Conservation (phyloP, 92 coral and sea anemone species). For the Umimayanthus kanabou region DNA sequence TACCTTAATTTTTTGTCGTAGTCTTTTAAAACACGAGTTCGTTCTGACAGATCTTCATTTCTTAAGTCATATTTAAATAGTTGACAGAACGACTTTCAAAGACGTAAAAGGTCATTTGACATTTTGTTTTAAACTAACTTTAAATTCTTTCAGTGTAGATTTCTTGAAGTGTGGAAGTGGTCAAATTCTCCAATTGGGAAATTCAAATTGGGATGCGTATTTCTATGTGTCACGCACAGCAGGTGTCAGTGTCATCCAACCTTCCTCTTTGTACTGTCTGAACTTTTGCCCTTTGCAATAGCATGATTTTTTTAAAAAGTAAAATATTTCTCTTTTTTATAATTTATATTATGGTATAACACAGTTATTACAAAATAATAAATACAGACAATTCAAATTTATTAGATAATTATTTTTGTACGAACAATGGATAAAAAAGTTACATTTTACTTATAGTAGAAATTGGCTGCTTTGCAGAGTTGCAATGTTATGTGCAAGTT, state of each 20-base stretch:
- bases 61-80: too few relatives aligned
- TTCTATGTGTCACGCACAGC: background rate
- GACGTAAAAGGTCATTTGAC: background rate
- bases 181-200: background rate
- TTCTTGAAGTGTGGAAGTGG: background rate
- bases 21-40: background rate
- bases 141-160: background rate
- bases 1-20: background rate
- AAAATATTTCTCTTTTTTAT: background rate
- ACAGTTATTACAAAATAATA: too few relatives aligned
- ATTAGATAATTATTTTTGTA: too few relatives aligned
- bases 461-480: too few relatives aligned
- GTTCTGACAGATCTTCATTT: too few relatives aligned
- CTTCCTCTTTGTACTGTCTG: background rate
- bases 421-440: too few relatives aligned
- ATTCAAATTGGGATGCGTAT: background rate
- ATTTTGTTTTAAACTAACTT: background rate
- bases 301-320: background rate
- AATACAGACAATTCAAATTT: too few relatives aligned
- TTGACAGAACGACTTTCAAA: background rate
- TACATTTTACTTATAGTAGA: too few relatives aligned
- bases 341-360: too few relatives aligned
- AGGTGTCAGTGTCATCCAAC: background rate
- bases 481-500: too few relatives aligned
- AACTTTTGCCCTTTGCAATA: background rate